Base-by-base conservation (phyloP, 2,888 invertebrate genomes). In the Xiphydria camelus region DNA sequence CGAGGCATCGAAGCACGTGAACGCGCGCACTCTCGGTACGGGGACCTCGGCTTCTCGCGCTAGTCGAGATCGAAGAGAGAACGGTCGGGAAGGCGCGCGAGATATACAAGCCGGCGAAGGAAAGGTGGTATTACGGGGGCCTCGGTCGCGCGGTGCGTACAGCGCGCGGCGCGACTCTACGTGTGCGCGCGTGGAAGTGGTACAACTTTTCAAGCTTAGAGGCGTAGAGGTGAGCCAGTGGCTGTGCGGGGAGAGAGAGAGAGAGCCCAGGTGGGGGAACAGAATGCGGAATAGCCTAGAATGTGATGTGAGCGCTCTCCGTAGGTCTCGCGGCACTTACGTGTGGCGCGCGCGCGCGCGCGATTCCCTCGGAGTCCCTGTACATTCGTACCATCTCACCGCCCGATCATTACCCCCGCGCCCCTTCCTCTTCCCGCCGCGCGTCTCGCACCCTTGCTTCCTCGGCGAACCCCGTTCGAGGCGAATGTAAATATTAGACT, bases 251-350 rank as follows among this genome's bases (percentile, higher is more conserved):
- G 57, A 59, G 51, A n/a, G n/a, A n/a, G n/a, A n/a, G n/a, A n/a
- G n/a, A n/a, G n/a, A n/a, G 40, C 43, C 44, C 41, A 40, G 54
- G 74, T 68, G 72, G 75, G 75, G 64, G 75, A 75, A 75, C 62
- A 75, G 75, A 75, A 75, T 75, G 75, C 75, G 75, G 75, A 75
- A 75, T 75, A 75, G 75, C 74, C 75, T 75, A 74, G 75, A 75
- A 75, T 75, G 75, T 72, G 73, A 74, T 72, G 72, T 68, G 72
- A 72, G 67, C 67, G 60, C 58, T 61, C 62, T 66, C 59, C 59
- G 47, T 57, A 45, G 55, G 48, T 55, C 57, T 58, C 56, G n/a
- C n/a, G n/a, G n/a, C n/a, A n/a, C n/a, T n/a, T n/a, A n/a, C n/a
- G n/a, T n/a, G n/a, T n/a, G n/a, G n/a, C n/a, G n/a, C n/a, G n/a